Conservation (phyloP, 2,888 invertebrate genomes). For the Cephus pygmeus region DNA sequence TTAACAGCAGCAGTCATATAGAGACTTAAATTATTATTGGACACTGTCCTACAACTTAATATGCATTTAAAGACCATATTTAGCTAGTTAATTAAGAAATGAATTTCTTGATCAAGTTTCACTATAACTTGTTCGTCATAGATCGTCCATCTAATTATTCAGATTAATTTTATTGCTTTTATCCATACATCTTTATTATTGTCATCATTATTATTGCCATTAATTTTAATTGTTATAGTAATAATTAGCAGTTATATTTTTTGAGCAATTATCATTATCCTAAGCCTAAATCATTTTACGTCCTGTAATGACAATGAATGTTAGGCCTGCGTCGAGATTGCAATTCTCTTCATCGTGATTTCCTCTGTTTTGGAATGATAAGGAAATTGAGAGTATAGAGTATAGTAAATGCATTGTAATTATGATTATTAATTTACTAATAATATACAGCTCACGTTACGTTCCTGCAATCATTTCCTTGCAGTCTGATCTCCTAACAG, state of each 20-base stretch:
- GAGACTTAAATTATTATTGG: conserved; percentile 18
- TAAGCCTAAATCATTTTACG: no score
- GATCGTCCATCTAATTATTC: neutral
- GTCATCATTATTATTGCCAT: neutral
- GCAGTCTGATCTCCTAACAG: no score
- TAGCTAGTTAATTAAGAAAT: neutral
- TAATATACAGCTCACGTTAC: no score
- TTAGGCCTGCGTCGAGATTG: no score
- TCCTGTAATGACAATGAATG: no score
- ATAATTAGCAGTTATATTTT: neutral
- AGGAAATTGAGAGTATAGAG: no score
- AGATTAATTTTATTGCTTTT: neutral
- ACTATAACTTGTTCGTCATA: neutral
- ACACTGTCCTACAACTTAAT: conserved; percentile 41
- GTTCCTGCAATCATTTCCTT: no score
- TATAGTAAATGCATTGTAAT: no score
- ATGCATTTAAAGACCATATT: conserved; percentile 40
- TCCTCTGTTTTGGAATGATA: no score
- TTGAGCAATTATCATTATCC: no score
- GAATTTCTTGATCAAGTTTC: neutral
- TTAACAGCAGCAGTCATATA: conserved; percentile 12
- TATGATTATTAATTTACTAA: no score
- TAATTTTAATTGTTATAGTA: neutral
- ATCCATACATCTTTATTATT: neutral
- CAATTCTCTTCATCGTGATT: no score